phyloP scores from a whole-genome alignment of 1,140 invertebrate genomes.

The Sarcophaga bullata region DNA sequence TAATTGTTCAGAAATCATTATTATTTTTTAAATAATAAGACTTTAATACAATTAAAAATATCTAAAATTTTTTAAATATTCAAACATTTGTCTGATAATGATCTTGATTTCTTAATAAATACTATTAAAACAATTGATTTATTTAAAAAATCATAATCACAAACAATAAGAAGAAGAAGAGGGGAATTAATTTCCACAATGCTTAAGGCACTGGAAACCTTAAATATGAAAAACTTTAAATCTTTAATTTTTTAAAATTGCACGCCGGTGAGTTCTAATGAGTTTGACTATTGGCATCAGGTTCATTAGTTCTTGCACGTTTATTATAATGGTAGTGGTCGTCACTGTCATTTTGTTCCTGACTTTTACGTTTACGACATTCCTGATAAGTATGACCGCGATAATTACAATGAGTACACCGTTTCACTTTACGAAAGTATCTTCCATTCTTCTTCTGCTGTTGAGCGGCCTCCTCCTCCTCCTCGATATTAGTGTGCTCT shows the following conservation, averaged over 20 bases:
- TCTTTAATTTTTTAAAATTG: not conserved
- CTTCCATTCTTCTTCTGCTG: not conserved
- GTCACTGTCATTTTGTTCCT: not conserved
- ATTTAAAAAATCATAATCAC: too few species aligned
- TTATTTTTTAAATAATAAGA: too few species aligned
- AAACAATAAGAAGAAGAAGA: not conserved
- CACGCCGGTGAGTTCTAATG: not conserved
- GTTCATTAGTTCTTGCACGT: not conserved
- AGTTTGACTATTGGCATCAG: not conserved
- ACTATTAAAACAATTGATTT: too few species aligned
- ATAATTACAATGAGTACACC: slow-evolving; percentile 35
- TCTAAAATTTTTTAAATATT: too few species aligned
- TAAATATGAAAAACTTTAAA: not conserved
- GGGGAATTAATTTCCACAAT: not conserved
- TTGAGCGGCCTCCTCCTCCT: not conserved
- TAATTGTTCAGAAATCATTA: too few species aligned
- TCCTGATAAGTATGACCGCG: slow-evolving; percentile 27
- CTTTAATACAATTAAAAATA: too few species aligned
- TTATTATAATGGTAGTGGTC: not conserved
- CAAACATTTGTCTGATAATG: too few species aligned
- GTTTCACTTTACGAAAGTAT: not conserved
- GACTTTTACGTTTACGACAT: slow-evolving; percentile 26
- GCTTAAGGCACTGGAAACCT: not conserved
- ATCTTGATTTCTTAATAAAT: too few species aligned
- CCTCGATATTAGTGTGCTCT: slow-evolving; percentile 43